A percentile compares a stretch with the other conserved stretches of the same genome.
These are phyloP conservation scores for Pogonognathellus flavescens DNA, from an alignment of 1,140 invertebrate genomes.

Conservation along the genomic window DNA sequence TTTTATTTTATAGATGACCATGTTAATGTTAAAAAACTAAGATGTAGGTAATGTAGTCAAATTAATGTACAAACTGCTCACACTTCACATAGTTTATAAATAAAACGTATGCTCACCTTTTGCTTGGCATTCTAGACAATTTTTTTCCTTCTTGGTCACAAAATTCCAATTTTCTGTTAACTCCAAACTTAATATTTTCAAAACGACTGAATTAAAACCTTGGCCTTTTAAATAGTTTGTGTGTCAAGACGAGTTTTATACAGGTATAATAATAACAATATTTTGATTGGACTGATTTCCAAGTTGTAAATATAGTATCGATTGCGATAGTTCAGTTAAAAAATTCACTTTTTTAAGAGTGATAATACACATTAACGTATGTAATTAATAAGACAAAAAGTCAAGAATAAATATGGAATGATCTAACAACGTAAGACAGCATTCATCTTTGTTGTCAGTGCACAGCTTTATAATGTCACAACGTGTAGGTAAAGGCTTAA, in stretches of 20 bases:
- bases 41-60: too few species aligned
- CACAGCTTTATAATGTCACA: neutral
- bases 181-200: neutral
- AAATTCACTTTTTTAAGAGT: neutral
- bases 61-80: too few species aligned
- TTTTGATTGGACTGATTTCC: too few species aligned
- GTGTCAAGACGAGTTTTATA: too few species aligned
- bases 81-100: neutral
- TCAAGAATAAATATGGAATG: conserved; percentile 48
- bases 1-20: too few species aligned
- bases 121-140: conserved; percentile 53
- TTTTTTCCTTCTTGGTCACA: neutral
- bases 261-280: conserved; percentile 5
- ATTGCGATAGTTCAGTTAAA: neutral
- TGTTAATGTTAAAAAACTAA: too few species aligned
- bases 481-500: too few species aligned
- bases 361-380: neutral
- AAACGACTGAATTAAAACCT: too few species aligned
- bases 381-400: conserved; percentile 11
- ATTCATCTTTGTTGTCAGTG: neutral
- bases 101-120: conserved; percentile 31
- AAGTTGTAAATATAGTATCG: too few species aligned
- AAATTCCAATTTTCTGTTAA: neutral
- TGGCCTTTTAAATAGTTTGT: too few species aligned
- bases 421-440: conserved; percentile 11